A percentile compares a stretch with the other conserved stretches of the same genome.
These are phyloP conservation scores for Drosophila eohydei DNA, from an alignment of 2,888 invertebrate genomes.

Conservation along the genomic window DNA sequence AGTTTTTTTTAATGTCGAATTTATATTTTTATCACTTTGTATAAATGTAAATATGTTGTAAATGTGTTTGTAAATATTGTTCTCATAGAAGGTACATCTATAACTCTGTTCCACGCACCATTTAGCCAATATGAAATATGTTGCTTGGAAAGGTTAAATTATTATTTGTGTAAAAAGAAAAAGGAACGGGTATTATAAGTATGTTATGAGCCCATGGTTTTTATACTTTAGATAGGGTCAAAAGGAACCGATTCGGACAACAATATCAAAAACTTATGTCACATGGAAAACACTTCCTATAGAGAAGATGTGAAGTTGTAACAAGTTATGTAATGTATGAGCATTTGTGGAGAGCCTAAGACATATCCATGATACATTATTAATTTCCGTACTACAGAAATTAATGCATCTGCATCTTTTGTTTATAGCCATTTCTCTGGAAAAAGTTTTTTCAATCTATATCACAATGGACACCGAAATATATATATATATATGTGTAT, in stretches of 20 bases:
- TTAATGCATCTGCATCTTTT: slow-evolving; percentile 34
- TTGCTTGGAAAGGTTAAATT: not conserved
- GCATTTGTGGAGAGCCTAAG: slow-evolving; percentile 47
- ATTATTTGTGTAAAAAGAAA: not conserved
- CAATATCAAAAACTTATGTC: not conserved
- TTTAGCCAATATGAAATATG: slow-evolving; percentile 1
- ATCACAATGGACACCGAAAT: slow-evolving; percentile 54
- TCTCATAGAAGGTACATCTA: not conserved
- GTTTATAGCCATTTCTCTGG: slow-evolving; percentile 81
- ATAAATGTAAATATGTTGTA: slow-evolving; percentile 7
- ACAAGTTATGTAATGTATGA: slow-evolving; percentile 16
- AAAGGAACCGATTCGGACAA: not conserved
- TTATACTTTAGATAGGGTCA: not conserved
- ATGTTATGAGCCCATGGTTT: not conserved
- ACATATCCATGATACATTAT: slow-evolving; percentile 52
- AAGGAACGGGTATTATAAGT: not conserved
- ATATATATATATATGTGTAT: slow-evolving; percentile 27
- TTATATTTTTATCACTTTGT: slow-evolving; percentile 22
- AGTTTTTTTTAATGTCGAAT: slow-evolving; percentile 13
- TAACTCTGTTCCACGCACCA: slow-evolving; percentile 2
- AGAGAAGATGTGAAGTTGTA: slow-evolving; percentile 3
- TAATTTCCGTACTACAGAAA: slow-evolving; percentile 23
- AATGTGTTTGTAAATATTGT: slow-evolving; percentile 8
- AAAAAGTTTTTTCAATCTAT: slow-evolving; percentile 74
- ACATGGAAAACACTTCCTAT: not conserved